A percentile compares a stretch with the other conserved stretches of the same genome.
These are phyloP conservation scores for Phaenicophaeus curvirostris DNA, from an alignment of 2,797 vertebrate species.

Conservation along the genomic window DNA sequence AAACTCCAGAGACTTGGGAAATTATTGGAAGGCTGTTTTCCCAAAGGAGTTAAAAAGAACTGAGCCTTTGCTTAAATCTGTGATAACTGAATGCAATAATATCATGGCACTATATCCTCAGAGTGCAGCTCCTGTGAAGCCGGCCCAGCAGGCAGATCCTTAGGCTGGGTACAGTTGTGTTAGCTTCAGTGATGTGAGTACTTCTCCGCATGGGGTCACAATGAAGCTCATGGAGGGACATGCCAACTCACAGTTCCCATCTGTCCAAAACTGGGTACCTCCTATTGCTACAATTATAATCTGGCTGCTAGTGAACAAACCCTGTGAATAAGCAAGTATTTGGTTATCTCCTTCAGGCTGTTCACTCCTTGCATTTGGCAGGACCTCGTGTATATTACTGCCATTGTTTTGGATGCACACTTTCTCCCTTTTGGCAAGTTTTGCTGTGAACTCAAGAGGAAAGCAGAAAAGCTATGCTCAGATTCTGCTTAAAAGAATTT, in stretches of 20 bases:
- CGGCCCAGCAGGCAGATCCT: not conserved
- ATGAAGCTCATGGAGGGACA: not conserved
- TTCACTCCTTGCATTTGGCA: not conserved
- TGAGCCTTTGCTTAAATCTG: not conserved
- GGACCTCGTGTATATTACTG: not conserved
- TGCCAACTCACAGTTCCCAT: constrained; percentile 15
- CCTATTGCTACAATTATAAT: constrained; percentile 47
- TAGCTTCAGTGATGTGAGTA: not conserved
- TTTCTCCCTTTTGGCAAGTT: constrained; percentile 22
- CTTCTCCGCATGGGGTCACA: not conserved
- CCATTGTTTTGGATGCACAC: not conserved
- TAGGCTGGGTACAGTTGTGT: not conserved
- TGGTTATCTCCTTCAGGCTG: not conserved
- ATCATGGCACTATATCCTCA: not conserved
- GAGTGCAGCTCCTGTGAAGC: not conserved
- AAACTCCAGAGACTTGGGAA: not conserved
- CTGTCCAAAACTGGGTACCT: not conserved
- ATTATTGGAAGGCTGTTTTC: constrained; percentile 6
- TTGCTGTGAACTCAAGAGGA: not conserved
- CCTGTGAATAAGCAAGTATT: not conserved
- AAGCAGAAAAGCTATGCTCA: not conserved
- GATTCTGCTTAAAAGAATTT: constrained; percentile 1
- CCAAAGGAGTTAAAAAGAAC: not conserved
- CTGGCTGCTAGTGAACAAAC: not conserved
- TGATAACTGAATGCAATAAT: not conserved